Evolutionary conservation across 2,113 vertebrate genomes (phyloP).

Genomic region (Phalacrocorax brasilianus): DNA sequence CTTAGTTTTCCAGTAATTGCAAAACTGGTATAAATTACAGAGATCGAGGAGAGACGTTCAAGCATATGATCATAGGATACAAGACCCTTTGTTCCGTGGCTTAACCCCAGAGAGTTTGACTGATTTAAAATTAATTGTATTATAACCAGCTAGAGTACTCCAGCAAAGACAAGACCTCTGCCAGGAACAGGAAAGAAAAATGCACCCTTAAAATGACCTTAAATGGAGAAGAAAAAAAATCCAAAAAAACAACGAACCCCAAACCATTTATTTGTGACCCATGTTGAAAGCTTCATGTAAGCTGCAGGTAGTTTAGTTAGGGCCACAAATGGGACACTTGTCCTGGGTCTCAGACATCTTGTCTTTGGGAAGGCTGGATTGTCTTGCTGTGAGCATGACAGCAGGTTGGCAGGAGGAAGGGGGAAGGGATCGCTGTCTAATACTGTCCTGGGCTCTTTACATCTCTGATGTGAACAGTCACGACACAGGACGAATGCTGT

Average conservation of each 20-base stretch:
- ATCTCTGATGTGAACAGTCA: neutral
- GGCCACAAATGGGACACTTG: neutral
- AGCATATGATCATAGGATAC: slow-evolving; percentile 1
- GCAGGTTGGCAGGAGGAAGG: neutral
- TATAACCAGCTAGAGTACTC: neutral
- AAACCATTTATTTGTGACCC: neutral
- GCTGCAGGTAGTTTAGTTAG: neutral
- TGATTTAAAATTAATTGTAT: neutral
- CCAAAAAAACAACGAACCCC: neutral
- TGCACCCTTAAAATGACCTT: neutral
- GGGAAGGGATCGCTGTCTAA: neutral
- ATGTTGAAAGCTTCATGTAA: neutral
- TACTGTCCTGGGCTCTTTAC: neutral
- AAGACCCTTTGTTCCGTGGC: slow-evolving; percentile 7
- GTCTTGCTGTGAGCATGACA: neutral
- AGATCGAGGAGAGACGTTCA: neutral
- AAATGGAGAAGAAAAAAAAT: neutral
- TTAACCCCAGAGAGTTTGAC: neutral
- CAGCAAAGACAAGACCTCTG: neutral
- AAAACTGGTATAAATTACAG: neutral
- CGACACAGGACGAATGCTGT: neutral
- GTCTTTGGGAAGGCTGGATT: neutral
- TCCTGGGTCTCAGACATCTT: neutral
- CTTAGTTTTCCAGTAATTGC: neutral
- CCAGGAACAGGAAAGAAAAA: neutral